A percentile compares a stretch with the other conserved stretches of the same genome.
Conservation (phyloP, 2,888 invertebrate species). For the Platycheirus rosarum region DNA sequence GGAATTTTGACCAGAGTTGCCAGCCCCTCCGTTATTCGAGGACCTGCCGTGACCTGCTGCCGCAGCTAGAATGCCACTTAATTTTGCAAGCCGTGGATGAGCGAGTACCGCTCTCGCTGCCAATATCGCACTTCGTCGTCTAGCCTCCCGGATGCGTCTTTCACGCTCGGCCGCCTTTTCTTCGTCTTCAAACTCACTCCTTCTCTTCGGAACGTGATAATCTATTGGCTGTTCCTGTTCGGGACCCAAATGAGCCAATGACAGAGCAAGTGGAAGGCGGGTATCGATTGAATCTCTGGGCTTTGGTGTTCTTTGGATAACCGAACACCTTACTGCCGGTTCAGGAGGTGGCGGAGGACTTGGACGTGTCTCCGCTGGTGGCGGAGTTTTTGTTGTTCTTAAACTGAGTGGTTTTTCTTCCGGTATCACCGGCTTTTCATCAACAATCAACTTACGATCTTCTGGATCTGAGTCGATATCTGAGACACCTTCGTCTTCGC, state of each 20-base stretch:
- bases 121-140: conserved; percentile 87
- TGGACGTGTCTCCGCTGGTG: conserved; percentile 82
- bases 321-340: conserved; percentile 89
- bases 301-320: conserved; percentile 91
- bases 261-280: conserved; percentile 83
- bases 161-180: conserved; percentile 83
- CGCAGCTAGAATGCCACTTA: conserved; percentile 87
- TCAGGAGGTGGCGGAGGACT: conserved; percentile 87
- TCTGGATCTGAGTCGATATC: conserved; percentile 82
- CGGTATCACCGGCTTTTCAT: conserved; percentile 87
- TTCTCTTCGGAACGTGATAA: conserved; percentile 92
- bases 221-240: conserved; percentile 94
- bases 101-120: conserved; percentile 80
- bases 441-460: conserved; percentile 85
- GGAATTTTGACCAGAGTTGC: conserved; percentile 81
- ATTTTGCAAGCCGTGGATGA: conserved; percentile 83
- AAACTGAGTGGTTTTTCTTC: conserved; percentile 85
- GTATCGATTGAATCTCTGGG: conserved; percentile 81
- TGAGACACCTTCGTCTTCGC: conserved; percentile 73
- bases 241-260: conserved; percentile 84
- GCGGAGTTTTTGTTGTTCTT: conserved; percentile 83
- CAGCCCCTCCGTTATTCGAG: conserved; percentile 84
- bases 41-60: conserved; percentile 92
- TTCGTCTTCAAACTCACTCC: conserved; percentile 83
- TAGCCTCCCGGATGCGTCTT: conserved; percentile 87